Conservation (phyloP, 1,140 invertebrate species). For the Drosophila burlai region DNA sequence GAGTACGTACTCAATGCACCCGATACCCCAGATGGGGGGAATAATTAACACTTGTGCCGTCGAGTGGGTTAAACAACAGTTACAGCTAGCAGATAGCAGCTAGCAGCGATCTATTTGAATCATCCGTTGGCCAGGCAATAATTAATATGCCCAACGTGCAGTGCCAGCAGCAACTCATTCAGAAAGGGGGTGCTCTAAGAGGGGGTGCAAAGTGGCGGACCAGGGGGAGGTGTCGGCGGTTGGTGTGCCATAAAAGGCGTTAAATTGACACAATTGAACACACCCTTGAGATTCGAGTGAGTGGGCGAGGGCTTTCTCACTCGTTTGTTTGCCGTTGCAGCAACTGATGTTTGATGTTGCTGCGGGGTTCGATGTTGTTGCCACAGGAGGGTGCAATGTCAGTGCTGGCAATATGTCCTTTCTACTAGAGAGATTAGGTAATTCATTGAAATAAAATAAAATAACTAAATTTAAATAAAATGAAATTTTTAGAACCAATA, state of each 20-base stretch:
- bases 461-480: too few relatives aligned
- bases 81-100: slow-evolving; percentile 18
- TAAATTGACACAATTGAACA: slow-evolving; percentile 85
- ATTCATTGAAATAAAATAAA: background rate
- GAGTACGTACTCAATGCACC: background rate
- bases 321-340: slow-evolving; percentile 42
- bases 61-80: slow-evolving; percentile 63
- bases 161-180: slow-evolving; percentile 16
- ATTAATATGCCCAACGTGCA: slow-evolving; percentile 80
- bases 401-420: background rate
- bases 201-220: background rate
- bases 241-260: slow-evolving; percentile 77
- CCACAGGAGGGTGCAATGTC: slow-evolving; percentile 48
- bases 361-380: slow-evolving; percentile 15
- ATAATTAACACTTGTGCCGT: slow-evolving; percentile 76
- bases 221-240: slow-evolving; percentile 15
- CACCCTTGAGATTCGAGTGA: slow-evolving; percentile 78
- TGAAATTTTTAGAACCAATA: too few relatives aligned
- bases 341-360: slow-evolving; percentile 46
- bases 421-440: background rate
- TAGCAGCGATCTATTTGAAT: slow-evolving; percentile 38
- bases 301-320: slow-evolving; percentile 38
- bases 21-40: slow-evolving; percentile 29
- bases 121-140: slow-evolving; percentile 60
- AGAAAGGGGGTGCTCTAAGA: background rate